Evolutionary conservation across 2,888 invertebrate species (phyloP), one percentile per base, ranked within the genome.

Genomic region (Acanthosoma haemorrhoidale): DNA sequence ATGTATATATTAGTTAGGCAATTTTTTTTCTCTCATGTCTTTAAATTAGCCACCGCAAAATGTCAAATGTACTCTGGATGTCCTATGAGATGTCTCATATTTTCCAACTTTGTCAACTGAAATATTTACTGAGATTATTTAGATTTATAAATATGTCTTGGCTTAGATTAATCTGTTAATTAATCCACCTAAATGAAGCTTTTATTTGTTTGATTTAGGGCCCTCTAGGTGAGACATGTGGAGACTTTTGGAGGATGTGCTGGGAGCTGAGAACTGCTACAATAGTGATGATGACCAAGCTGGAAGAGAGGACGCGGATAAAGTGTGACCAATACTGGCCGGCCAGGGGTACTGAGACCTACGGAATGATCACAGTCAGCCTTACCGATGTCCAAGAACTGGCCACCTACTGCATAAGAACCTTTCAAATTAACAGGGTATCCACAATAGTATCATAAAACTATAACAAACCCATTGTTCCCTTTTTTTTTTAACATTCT

Each of bases 251-350:
- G 99, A 85, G 98, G 73, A 98, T 98, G 98, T 93, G 96, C 76
- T 99, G 99, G 99, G 98, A 99, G 80, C 86, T 97, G 72, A 87
- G 93, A 75, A 91, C 93, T 4, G 88, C 91, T 11, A 96, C 95
- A 0, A 94, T 99, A 76, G 98, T 99, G 1, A 99, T 99, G 99
- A 96, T 99, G 95, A 99, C 99, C 0, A 94, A 96, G 77, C 82
- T 99, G 72, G 99, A 99, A 81, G 99, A 99, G 79, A 85, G 98
- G 68, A 94, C 96, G 1, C 84, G 98, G 77, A 94, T 96, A 74
- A 97, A 98, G 80, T 98, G 97, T 80, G 93, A 96, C 80, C 92
- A 97, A 80, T 99, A 99, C 79, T 99, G 99, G 99, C 99, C 98
- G 0, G 87, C 89, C 5, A 86, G 96, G 36, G 98, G 96, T 9